Evolutionary conservation across 2,888 invertebrate genomes (phyloP).

Genomic region (Platycheirus albimanus): DNA sequence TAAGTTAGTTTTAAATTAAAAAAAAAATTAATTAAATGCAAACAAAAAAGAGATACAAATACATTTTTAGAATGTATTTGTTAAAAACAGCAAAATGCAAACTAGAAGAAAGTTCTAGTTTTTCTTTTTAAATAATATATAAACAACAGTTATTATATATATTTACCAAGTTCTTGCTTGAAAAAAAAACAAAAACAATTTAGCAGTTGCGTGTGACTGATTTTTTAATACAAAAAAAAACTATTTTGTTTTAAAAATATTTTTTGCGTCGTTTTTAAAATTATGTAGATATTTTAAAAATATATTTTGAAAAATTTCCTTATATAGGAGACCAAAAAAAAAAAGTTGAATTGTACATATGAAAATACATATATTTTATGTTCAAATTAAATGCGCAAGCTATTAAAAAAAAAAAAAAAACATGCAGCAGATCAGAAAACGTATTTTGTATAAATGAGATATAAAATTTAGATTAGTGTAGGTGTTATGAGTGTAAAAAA

Average conservation of each 20-base stretch:
- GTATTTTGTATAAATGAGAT: constrained; percentile 65
- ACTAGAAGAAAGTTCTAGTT: constrained; percentile 52
- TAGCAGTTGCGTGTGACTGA: constrained; percentile 65
- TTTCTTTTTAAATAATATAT: constrained; percentile 22
- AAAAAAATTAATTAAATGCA: constrained; percentile 16
- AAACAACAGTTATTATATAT: constrained; percentile 24
- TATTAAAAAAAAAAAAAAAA: constrained; percentile 31
- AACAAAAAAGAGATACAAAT: constrained; percentile 21
- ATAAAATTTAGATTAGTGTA: constrained; percentile 42
- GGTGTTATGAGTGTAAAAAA: constrained; percentile 59
- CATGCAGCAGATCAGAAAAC: constrained; percentile 22
- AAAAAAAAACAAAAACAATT: constrained; percentile 2
- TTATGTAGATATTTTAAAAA: constrained; percentile 26
- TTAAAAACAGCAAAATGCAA: constrained; percentile 48
- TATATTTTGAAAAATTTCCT: constrained; percentile 25
- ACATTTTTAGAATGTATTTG: constrained; percentile 16
- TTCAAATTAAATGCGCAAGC: constrained; percentile 32
- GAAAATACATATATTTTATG: constrained; percentile 36
- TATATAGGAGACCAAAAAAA: not conserved
- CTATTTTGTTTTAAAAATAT: constrained; percentile 31
- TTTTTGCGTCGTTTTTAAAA: constrained; percentile 13
- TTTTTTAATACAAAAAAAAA: constrained; percentile 52
- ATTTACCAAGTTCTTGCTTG: constrained; percentile 47
- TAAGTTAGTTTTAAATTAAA: constrained; percentile 6
- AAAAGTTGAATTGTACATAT: constrained; percentile 52